Evolutionary conservation across 2,797 vertebrate genomes (phyloP).

Genomic region (Sebastes aleutianus): DNA sequence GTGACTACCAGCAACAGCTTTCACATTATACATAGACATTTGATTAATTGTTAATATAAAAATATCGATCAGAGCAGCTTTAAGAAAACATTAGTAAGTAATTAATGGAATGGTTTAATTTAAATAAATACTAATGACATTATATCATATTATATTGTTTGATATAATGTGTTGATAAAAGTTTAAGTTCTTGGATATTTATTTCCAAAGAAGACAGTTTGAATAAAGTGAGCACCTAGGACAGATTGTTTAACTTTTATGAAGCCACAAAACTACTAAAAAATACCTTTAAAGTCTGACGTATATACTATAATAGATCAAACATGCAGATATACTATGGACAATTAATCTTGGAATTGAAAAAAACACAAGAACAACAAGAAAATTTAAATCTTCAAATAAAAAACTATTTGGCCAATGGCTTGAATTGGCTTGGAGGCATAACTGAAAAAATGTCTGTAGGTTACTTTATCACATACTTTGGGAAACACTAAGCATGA

Average conservation of each 20-base stretch:
- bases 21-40: neutral
- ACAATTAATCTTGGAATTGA: neutral
- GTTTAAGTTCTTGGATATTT: neutral
- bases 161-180: neutral
- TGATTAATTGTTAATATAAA: neutral
- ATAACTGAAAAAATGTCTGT: neutral
- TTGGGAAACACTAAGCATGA: conserved; percentile 63
- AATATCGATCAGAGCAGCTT: neutral
- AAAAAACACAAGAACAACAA: neutral
- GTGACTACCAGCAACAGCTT: neutral
- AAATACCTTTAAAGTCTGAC: neutral
- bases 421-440: neutral
- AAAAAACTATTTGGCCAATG: neutral
- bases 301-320: neutral
- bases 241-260: neutral
- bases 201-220: neutral
- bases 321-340: neutral
- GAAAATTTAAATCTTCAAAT: neutral
- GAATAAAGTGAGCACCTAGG: neutral
- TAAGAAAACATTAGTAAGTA: neutral
- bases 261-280: neutral
- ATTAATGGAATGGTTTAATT: neutral
- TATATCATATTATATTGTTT: neutral
- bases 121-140: neutral
- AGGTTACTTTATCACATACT: conserved; percentile 40